Base-by-base conservation (phyloP, 2,888 invertebrate genomes). In the Salticus scenicus region DNA sequence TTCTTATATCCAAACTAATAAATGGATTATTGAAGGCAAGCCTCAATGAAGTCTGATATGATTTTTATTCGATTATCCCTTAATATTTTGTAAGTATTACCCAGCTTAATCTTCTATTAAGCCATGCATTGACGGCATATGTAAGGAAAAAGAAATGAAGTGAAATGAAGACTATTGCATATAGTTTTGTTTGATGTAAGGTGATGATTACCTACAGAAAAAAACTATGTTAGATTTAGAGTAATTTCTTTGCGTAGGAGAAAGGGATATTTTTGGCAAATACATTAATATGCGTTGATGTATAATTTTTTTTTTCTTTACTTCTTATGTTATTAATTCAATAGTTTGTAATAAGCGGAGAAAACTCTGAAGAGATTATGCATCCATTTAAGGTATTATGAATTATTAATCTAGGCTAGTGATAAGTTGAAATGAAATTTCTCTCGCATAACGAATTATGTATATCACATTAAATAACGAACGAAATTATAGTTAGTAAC, bases 11-110 rank as follows among this genome's bases (percentile, higher is more conserved):
- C 42, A 12, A 27, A 37, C 83, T 75, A 84, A 84, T 84, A 84
- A 84, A 84, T 83, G 77, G 83, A 78, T 84, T 73, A 84, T 84
- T 84, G 83, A 67, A 71, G 69, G 28, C 66, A 42, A n/a, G 71
- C 71, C 33, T 14, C 30, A 57, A 47, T 70, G 66, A 33, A 24
- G 67, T 67, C 64, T 66, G 57, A 42, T 77, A 67, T 77, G 33
- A 73, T 77, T 78, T 80, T 84, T 84, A 84, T 84, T 77, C 73
- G 72, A 84, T 77, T 31, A 64, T 72, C 47, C 37, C 71, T 76
- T 70, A 66, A 33, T 33, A 57, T 31, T 67, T 72, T 67, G 37
- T 41, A 33, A 67, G 67, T 57, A 83, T 64, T 76, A 66, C 82
- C n/a, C 24, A 30, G 76, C 20, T 83, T 84, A 84, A 84, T 84